phyloP scores from a whole-genome alignment of 2,113 vertebrate genomes.

The Upupa epops region DNA sequence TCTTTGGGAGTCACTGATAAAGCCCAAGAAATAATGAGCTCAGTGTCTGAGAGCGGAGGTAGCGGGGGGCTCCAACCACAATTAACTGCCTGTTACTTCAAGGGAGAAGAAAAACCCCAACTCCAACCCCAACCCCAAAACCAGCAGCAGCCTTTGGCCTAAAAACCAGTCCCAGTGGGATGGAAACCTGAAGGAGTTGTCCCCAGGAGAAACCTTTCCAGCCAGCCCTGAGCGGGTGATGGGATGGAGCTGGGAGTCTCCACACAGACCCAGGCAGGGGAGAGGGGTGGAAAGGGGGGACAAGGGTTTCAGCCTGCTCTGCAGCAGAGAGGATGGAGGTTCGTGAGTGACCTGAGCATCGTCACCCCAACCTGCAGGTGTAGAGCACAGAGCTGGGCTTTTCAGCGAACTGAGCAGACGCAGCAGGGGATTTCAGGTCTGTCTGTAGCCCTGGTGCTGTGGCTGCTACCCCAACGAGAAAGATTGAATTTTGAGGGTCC shows the following conservation, averaged over 20 bases:
- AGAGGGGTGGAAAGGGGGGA: background rate
- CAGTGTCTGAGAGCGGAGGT: background rate
- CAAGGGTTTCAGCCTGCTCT: background rate
- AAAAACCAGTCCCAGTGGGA: too few relatives aligned
- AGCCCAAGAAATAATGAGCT: background rate
- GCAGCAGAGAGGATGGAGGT: background rate
- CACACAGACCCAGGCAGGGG: background rate
- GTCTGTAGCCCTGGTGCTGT: accelerated
- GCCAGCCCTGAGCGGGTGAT: too few relatives aligned
- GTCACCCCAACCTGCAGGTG: accelerated
- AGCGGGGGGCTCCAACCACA: too few relatives aligned
- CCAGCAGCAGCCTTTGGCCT: too few relatives aligned
- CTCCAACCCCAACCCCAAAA: background rate
- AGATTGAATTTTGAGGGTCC: too few relatives aligned
- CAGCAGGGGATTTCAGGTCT: too few relatives aligned
- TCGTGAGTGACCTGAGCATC: accelerated
- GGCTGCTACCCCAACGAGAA: background rate
- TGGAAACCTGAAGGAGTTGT: too few relatives aligned
- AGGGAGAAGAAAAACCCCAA: background rate
- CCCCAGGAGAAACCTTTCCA: too few relatives aligned
- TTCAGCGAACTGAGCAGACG: accelerated
- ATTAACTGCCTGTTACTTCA: background rate
- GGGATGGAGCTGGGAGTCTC: background rate
- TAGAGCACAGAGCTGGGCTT: background rate
- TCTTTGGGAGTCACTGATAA: conserved; percentile 2